A percentile compares a stretch with the other conserved stretches of the same genome.
Evolutionary conservation across 2,113 vertebrate genomes (phyloP).

Genomic region (Coturnix japonica): DNA sequence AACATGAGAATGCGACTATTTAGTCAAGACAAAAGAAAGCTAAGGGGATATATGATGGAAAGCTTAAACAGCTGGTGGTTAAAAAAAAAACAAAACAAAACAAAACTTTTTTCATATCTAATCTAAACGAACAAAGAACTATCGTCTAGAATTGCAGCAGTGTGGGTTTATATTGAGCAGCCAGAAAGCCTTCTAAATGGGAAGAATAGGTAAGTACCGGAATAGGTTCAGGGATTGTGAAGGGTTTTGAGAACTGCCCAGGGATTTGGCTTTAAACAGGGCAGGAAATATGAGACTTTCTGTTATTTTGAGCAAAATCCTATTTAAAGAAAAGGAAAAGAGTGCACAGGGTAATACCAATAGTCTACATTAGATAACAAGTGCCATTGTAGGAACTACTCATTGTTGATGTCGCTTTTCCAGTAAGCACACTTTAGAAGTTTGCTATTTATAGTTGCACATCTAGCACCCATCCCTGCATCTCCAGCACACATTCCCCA

Average conservation of each 20-base stretch:
- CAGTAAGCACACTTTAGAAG: not conserved
- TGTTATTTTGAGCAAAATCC: not conserved
- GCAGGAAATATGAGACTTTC: not conserved
- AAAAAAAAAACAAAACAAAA: too few species aligned
- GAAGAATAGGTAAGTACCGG: not conserved
- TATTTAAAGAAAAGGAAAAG: not conserved
- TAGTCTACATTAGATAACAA: not conserved
- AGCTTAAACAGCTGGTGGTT: not conserved
- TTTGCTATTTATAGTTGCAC: not conserved
- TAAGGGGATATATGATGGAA: not conserved
- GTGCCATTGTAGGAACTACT: not conserved
- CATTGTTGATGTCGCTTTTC: not conserved
- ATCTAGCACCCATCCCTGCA: not conserved
- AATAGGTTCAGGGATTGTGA: not conserved
- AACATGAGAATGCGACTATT: not conserved
- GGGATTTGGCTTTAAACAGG: not conserved
- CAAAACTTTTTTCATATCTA: not conserved
- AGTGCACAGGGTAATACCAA: not conserved
- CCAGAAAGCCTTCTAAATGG: not conserved
- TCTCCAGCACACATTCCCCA: not conserved
- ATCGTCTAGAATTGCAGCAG: not conserved
- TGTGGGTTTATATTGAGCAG: not conserved
- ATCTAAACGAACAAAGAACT: not conserved
- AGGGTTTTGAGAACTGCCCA: not conserved
- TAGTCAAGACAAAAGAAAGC: not conserved